Percentiles rank a stretch among this genome's conserved stretches.
Conservation (phyloP, 2,888 invertebrate genomes). For the Glaucopsyche alexis region DNA sequence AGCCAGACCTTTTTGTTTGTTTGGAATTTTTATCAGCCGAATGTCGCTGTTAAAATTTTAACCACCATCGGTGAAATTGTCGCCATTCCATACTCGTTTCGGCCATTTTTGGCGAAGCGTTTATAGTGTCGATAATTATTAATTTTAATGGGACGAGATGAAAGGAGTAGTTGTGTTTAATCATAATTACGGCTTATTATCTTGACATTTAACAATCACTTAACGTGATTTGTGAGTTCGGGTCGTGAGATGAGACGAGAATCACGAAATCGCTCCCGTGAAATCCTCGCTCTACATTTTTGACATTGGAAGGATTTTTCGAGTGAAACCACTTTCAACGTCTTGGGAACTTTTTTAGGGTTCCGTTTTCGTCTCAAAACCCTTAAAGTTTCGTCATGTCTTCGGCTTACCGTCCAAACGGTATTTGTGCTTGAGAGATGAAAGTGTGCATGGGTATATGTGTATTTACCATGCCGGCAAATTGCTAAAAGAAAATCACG, state of each 20-base stretch:
- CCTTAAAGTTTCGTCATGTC: no score
- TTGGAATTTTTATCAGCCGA: no score
- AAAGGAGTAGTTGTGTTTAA: constrained; percentile 8
- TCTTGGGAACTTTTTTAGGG: not conserved
- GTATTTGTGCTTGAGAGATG: no score
- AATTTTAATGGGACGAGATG: constrained; percentile 21
- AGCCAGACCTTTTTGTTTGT: no score
- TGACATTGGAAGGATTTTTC: not conserved
- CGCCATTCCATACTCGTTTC: not conserved
- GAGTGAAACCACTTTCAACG: not conserved
- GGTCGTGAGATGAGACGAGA: constrained; percentile 23
- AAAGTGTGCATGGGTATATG: no score
- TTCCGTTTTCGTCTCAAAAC: no score
- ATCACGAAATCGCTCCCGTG: constrained; percentile 12
- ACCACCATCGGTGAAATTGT: not conserved
- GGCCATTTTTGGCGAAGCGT: constrained; percentile 2
- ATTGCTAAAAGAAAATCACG: no score
- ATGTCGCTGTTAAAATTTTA: not conserved
- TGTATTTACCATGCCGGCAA: no score
- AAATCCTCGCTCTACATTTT: constrained; percentile 18
- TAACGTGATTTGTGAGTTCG: constrained; percentile 24
- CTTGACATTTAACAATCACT: constrained; percentile 31
- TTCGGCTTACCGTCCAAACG: no score
- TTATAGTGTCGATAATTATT: constrained; percentile 24
- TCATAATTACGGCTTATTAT: constrained; percentile 30